Evolutionary conservation across 2,797 vertebrate species (phyloP).

Genomic region (Mormyrops boulengeri): DNA sequence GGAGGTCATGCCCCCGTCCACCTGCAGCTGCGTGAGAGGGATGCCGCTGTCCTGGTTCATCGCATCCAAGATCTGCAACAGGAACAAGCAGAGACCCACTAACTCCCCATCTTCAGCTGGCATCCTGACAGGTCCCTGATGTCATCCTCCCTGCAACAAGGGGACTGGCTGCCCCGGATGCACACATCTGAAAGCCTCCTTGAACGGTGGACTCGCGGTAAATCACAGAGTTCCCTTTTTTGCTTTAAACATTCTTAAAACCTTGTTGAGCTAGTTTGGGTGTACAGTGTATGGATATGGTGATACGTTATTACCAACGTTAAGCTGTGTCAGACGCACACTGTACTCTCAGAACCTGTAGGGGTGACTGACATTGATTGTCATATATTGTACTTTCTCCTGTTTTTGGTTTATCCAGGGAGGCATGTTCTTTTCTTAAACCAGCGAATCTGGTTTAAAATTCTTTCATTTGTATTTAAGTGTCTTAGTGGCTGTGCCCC

Average conservation of each 20-base stretch:
- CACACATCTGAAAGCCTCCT: not conserved
- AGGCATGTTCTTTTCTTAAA: not conserved
- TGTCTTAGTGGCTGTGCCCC: no score
- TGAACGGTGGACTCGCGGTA: not conserved
- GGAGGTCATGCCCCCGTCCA: conserved; percentile 94
- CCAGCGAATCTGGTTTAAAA: no score
- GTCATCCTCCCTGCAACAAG: not conserved
- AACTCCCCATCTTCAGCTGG: not conserved
- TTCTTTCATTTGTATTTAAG: no score
- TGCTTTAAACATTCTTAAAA: not conserved
- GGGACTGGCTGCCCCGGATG: not conserved
- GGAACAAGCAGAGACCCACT: conserved; percentile 9
- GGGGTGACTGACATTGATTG: not conserved
- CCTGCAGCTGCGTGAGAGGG: conserved; percentile 83
- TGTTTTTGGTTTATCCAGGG: not conserved
- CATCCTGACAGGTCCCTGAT: not conserved
- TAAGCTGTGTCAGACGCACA: not conserved
- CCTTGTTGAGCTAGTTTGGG: not conserved
- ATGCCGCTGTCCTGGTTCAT: conserved; percentile 95
- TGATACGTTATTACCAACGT: not conserved
- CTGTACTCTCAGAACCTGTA: not conserved
- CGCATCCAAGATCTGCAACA: conserved; percentile 82
- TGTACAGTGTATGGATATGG: not conserved
- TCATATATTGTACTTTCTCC: not conserved
- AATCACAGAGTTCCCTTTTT: not conserved